A percentile compares a stretch with the other conserved stretches of the same genome.
Conservation (phyloP, 2,797 vertebrate species). For the Taeniopygia guttata region DNA sequence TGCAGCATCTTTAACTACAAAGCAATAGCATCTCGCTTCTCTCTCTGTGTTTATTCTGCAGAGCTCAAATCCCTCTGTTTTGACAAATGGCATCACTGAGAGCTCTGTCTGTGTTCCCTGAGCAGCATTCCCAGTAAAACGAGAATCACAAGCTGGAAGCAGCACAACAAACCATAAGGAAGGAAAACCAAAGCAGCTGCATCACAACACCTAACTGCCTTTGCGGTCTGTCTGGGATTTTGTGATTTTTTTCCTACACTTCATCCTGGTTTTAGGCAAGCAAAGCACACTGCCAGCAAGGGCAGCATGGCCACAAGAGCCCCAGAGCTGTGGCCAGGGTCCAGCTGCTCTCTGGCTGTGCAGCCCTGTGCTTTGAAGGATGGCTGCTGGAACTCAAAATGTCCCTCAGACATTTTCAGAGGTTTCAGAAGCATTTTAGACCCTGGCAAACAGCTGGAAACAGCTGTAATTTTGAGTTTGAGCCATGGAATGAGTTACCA, state of each 20-base stretch:
- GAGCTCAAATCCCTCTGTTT: not conserved
- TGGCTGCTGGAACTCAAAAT: no score
- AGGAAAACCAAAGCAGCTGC: not conserved
- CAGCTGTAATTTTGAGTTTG: no score
- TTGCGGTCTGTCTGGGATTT: not conserved
- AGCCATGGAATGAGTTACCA: no score
- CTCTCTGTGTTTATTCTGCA: not conserved
- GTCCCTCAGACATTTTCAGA: no score
- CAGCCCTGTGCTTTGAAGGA: not conserved
- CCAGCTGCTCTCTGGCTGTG: not conserved
- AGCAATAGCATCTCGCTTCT: not conserved
- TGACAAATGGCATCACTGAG: not conserved
- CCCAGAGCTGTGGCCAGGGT: not conserved
- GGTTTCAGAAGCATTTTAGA: no score
- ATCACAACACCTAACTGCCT: not conserved
- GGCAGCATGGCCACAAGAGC: fast-evolving
- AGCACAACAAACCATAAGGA: not conserved
- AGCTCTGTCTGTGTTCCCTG: not conserved
- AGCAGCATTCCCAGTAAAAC: not conserved
- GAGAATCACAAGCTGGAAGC: not conserved
- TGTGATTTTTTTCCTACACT: not conserved
- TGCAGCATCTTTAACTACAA: not conserved
- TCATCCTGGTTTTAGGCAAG: not conserved
- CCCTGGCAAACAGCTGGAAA: no score
- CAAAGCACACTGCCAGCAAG: fast-evolving